phyloP scores from a whole-genome alignment of 1,140 invertebrate species.

The Drosophila athabasca region DNA sequence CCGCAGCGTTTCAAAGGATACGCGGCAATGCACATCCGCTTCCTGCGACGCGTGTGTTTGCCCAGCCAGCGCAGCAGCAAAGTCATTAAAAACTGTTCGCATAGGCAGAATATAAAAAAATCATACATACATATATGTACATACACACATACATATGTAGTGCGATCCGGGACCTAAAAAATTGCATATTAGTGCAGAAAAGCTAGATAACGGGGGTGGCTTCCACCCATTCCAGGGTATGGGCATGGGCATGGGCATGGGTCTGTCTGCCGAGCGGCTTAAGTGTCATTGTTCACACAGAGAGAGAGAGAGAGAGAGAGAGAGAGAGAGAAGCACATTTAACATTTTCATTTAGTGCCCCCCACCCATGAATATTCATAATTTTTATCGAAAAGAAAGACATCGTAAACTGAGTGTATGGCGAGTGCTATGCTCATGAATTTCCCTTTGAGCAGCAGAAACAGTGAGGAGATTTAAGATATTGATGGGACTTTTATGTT shows the following conservation, averaged over 20 bases:
- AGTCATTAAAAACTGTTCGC: conserved; percentile 81
- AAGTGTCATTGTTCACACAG: conserved; percentile 74
- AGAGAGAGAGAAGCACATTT: conserved; percentile 63
- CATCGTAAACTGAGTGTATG: conserved; percentile 21
- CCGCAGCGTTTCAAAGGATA: conserved; percentile 59
- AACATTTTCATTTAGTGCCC: conserved; percentile 67
- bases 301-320: conserved; percentile 35
- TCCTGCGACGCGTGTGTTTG: conserved; percentile 72
- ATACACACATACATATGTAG: background rate
- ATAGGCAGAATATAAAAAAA: conserved; percentile 70
- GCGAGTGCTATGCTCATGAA: background rate
- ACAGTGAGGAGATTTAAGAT: too few relatives aligned
- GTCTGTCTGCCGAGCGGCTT: conserved; percentile 72
- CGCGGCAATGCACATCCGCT: conserved; percentile 60
- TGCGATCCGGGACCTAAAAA: conserved; percentile 53
- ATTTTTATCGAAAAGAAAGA: conserved; percentile 24
- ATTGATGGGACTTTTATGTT: too few relatives aligned
- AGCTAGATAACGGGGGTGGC: conserved; percentile 49
- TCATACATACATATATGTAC: conserved; percentile 5
- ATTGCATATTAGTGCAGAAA: conserved; percentile 80
- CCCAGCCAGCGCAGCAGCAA: conserved; percentile 72
- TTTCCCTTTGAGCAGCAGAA: background rate
- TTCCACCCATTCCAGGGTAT: conserved; percentile 1
- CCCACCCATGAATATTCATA: conserved; percentile 46
- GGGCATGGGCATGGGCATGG: conserved; percentile 14